Percentiles rank a stretch among this genome's conserved stretches.
These are phyloP conservation scores for Falcaria lacertinaria DNA, from an alignment of 2,888 invertebrate species.

Conservation along the genomic window DNA sequence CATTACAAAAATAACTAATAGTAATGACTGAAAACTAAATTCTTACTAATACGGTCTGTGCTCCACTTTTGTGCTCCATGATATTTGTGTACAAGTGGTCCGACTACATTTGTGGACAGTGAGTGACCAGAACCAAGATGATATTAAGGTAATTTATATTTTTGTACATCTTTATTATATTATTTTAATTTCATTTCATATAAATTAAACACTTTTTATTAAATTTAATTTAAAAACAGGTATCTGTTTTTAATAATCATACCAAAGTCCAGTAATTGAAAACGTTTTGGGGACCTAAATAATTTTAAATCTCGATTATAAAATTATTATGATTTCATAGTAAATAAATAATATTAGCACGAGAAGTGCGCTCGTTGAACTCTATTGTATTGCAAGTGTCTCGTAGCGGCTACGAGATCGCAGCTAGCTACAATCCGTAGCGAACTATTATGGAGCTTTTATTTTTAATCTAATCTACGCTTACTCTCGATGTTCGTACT, in stretches of 20 bases:
- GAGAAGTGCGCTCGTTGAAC: slow-evolving; percentile 25
- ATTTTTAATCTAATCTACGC: too few relatives aligned
- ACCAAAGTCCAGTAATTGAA: too few relatives aligned
- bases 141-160: slow-evolving; percentile 47
- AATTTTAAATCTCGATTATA: too few relatives aligned
- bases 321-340: too few relatives aligned
- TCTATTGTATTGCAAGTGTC: slow-evolving; percentile 26
- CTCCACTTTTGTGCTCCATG: slow-evolving; percentile 48
- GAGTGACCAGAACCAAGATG: slow-evolving; percentile 36
- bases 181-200: background rate
- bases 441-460: slow-evolving; percentile 2
- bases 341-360: too few relatives aligned
- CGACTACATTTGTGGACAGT: slow-evolving; percentile 39
- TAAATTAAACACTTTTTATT: background rate
- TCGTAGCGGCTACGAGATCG: slow-evolving; percentile 35
- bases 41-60: slow-evolving; percentile 35
- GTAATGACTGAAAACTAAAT: slow-evolving; percentile 22
- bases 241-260: too few relatives aligned
- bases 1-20: slow-evolving; percentile 8
- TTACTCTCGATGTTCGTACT: too few relatives aligned
- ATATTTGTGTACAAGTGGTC: slow-evolving; percentile 51
- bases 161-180: background rate
- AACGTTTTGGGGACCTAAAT: too few relatives aligned
- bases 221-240: too few relatives aligned
- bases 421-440: slow-evolving; percentile 17